Base-by-base conservation (phyloP, 1,140 invertebrate genomes). In the Zaprionus gabonicus region DNA sequence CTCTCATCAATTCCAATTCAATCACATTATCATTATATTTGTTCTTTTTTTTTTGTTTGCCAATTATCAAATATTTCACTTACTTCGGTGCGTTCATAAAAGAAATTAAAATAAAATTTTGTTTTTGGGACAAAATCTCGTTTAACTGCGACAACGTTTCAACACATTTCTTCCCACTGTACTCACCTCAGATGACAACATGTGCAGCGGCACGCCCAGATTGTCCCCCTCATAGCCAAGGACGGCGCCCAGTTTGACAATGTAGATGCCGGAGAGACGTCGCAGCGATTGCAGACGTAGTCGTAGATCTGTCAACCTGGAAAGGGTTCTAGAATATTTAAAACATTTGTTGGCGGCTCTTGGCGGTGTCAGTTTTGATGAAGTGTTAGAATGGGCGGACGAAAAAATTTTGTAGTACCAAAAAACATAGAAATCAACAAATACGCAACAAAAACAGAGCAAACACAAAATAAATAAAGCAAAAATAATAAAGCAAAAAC, bases 261-360 rank as follows among this genome's bases (percentile, higher is more conserved):
- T 95, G 88, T 97, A 97, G 67, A 97, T 95, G 38, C 95, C 95
- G 5, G 96, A 96, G 27, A 97, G 94, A 78, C 96, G 94, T 79
- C 95, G 94, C 17, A 97, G 93, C 3, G 96, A 96, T 80, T 96
- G 96, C 23, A 97, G 93, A 58, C 96, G 94, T 12, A 97, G 93
- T 4, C 96, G 94, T 3, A 97, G 93, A 87, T 96, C 95, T 51
- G 95, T 96, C 72, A 97, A 93, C 71, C 95, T 95, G 79, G 83
- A 93, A 93, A 91, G 87, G 46, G 91, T 93, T 91, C 91, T 93
- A 85, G 66, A 92, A 63, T 88, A 88, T 88, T 92, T 85, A 90
- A 86, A 90, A 87, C 74, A 85, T 88, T 80, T 91, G 90, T 82
- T 75, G 65, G n/a, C 67, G 80, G 88, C 63, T 83, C 80, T 78